Evolutionary conservation across 2,797 vertebrate genomes (phyloP).

Genomic region (Dromococcyx pavoninus): DNA sequence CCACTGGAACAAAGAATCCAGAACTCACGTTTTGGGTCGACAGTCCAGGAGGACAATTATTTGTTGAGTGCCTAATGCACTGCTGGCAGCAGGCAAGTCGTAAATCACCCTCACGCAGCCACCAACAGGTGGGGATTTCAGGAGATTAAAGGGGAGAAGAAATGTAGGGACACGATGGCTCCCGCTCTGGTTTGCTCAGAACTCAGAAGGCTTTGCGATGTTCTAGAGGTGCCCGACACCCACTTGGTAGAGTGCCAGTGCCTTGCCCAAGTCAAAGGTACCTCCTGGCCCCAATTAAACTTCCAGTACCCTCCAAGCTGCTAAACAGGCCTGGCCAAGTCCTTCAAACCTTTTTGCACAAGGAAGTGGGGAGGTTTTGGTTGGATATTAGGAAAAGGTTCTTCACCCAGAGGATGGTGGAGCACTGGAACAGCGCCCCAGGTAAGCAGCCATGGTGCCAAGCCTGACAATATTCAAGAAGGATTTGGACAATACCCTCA

Average conservation of each 20-base stretch:
- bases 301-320: not conserved
- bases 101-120: slow-evolving; percentile 8
- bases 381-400: too few species aligned
- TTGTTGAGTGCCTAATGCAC: not conserved
- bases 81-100: not conserved
- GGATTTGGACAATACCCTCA: too few species aligned
- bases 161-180: not conserved
- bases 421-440: too few species aligned
- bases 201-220: rapidly evolving
- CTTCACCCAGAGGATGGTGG: too few species aligned
- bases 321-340: not conserved
- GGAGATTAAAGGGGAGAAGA: not conserved
- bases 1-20: rapidly evolving
- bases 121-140: not conserved
- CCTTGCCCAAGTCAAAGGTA: not conserved
- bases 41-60: not conserved
- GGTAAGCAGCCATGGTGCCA: too few species aligned
- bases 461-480: too few species aligned
- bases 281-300: not conserved
- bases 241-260: not conserved
- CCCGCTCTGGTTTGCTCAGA: not conserved
- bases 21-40: not conserved
- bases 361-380: not conserved
- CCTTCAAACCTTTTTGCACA: not conserved
- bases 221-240: not conserved